These are phyloP conservation scores for Amblyraja radiata DNA, from an alignment of 2,797 vertebrate genomes.

Conservation along the genomic window DNA sequence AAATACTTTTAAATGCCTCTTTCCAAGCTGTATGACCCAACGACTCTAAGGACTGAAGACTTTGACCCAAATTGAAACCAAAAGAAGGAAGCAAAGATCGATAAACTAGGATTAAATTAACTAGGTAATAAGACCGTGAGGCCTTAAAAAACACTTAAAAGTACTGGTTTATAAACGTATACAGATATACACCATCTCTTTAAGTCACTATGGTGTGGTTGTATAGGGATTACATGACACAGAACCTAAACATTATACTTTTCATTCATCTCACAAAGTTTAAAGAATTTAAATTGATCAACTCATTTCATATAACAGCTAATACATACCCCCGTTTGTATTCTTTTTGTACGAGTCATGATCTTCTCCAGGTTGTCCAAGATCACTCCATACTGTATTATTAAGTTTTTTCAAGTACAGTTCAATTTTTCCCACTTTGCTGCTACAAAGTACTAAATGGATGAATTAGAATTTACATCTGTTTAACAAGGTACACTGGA, in stretches of 20 bases:
- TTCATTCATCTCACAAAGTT: background rate
- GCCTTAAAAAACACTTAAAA: background rate
- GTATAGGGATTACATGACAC: background rate
- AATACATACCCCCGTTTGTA: constrained; percentile 68
- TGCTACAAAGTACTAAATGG: constrained; percentile 53
- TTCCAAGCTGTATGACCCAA: no score
- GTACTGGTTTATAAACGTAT: background rate
- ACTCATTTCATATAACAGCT: background rate
- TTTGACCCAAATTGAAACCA: background rate
- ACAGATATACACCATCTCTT: background rate
- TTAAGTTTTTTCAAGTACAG: constrained; percentile 68
- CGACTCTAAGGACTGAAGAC: background rate
- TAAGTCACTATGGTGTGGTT: background rate
- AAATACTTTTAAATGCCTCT: no score
- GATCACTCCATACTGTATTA: constrained; percentile 63
- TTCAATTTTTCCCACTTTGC: constrained; percentile 79
- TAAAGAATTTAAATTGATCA: background rate
- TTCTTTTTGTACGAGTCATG: constrained; percentile 69
- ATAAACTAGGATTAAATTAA: background rate
- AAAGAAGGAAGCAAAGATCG: background rate
- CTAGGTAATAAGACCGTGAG: background rate
- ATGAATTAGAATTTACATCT: constrained; percentile 24
- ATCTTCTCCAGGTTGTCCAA: constrained; percentile 67
- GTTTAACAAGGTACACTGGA: background rate
- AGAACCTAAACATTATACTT: background rate